Evolutionary conservation across 2,888 invertebrate genomes (phyloP), one percentile per base, ranked within the genome.

Genomic region (Odontocerum albicorne): DNA sequence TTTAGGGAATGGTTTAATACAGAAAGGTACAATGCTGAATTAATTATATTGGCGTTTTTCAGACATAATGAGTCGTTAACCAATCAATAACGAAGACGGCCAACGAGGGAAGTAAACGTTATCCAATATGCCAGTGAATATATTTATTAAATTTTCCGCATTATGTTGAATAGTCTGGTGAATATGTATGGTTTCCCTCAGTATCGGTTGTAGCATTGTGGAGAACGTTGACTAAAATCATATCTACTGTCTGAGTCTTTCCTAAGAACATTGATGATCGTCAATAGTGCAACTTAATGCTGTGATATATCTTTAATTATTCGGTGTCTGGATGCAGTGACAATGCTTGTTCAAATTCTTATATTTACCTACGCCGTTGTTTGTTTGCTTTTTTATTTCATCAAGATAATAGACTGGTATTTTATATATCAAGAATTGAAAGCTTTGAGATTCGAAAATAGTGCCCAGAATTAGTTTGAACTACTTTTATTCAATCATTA

Each of bases 291-390:
- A n/a, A n/a, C n/a, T n/a, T n/a, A n/a, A n/a, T n/a, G n/a, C n/a
- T n/a, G n/a, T n/a, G n/a, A n/a, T n/a, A n/a, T n/a, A n/a, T n/a
- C n/a, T n/a, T n/a, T n/a, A n/a, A n/a, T n/a, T n/a, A n/a, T n/a
- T n/a, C n/a, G n/a, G n/a, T n/a, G n/a, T n/a, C n/a, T n/a, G n/a
- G n/a, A n/a, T n/a, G n/a, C n/a, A n/a, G n/a, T n/a, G n/a, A n/a
- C n/a, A 67, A 78, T 78, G 78, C 68, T 78, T 67, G 74, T 78
- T 10, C 78, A 78, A 62, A 75, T 78, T 38, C 69, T 78, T 13
- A 75, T 78, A 40, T 75, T 78, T 68, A 75, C 77, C 73, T 78
- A 78, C 67, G 75, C 77, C 49, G 75, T 70, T 50, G 74, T 74
- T 7, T 78, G 77, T 62, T 66, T 77, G 12, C 59, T 78, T 42